These are phyloP conservation scores for Trachemys scripta DNA, from an alignment of 2,113 vertebrate species.

Conservation along the genomic window DNA sequence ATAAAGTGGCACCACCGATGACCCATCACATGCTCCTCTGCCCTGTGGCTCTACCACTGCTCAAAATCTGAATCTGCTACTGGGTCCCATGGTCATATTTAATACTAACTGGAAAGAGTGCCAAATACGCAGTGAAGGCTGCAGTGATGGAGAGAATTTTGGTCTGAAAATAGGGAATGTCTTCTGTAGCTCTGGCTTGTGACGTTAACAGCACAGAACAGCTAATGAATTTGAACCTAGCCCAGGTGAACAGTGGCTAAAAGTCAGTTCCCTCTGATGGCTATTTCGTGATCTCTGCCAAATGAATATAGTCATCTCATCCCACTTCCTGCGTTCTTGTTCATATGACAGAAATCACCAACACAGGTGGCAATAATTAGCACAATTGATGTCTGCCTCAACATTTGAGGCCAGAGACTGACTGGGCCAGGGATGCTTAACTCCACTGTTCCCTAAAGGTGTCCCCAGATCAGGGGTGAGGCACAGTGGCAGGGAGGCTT, in stretches of 20 bases:
- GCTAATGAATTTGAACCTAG: neutral
- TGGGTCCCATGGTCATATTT: neutral
- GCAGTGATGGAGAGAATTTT: neutral
- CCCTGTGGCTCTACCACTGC: neutral
- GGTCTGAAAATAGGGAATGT: neutral
- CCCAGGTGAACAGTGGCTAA: neutral
- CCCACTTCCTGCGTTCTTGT: neutral
- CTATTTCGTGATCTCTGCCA: neutral
- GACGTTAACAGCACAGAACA: neutral
- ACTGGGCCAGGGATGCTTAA: neutral
- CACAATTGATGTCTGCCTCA: neutral
- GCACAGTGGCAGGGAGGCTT: neutral
- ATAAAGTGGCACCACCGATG: neutral
- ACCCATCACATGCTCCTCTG: neutral
- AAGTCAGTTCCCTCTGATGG: neutral
- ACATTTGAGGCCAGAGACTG: neutral
- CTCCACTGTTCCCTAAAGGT: neutral
- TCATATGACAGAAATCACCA: neutral
- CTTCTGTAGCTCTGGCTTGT: neutral
- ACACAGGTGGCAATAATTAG: neutral
- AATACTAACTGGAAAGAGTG: neutral
- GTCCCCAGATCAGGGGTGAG: neutral
- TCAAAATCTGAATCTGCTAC: neutral
- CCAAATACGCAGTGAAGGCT: neutral
- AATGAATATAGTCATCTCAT: neutral